These are phyloP conservation scores for Corythaeola cristata DNA, from an alignment of 2,113 vertebrate species.

Conservation along the genomic window DNA sequence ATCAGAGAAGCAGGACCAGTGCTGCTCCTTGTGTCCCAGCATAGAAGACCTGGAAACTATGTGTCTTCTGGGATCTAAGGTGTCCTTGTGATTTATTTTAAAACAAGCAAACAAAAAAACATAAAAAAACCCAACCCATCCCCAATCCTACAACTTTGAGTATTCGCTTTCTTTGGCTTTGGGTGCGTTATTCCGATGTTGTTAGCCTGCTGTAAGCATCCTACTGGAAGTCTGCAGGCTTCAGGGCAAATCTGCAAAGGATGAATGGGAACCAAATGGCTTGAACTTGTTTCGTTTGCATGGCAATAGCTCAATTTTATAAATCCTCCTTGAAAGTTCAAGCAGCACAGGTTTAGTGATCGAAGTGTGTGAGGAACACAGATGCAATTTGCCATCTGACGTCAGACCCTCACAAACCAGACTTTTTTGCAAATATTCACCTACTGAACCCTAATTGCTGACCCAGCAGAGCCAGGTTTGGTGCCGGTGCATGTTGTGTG, in stretches of 20 bases:
- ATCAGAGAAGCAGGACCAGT: neutral
- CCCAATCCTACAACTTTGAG: accelerated
- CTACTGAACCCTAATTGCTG: neutral
- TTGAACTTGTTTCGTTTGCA: neutral
- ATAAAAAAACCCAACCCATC: too few species aligned
- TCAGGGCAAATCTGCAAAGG: neutral
- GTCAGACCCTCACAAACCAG: neutral
- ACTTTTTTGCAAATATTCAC: neutral
- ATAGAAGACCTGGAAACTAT: accelerated
- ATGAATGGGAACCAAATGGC: neutral
- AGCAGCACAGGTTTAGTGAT: neutral
- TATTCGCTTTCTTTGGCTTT: neutral
- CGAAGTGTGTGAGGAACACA: accelerated
- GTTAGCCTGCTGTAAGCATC: neutral
- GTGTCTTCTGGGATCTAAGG: neutral
- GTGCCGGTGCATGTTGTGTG: accelerated
- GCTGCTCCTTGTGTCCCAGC: neutral
- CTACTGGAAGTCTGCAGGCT: neutral
- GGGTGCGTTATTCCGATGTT: accelerated
- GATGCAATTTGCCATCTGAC: neutral
- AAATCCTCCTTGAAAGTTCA: neutral
- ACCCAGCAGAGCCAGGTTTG: neutral
- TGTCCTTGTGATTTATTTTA: neutral
- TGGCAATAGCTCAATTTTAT: neutral
- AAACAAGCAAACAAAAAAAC: too few species aligned